Percentiles rank a stretch among this genome's conserved stretches.
phyloP scores from a whole-genome alignment of 53 echinoderm and acorn worm genomes.

The Patiria pectinifera region DNA sequence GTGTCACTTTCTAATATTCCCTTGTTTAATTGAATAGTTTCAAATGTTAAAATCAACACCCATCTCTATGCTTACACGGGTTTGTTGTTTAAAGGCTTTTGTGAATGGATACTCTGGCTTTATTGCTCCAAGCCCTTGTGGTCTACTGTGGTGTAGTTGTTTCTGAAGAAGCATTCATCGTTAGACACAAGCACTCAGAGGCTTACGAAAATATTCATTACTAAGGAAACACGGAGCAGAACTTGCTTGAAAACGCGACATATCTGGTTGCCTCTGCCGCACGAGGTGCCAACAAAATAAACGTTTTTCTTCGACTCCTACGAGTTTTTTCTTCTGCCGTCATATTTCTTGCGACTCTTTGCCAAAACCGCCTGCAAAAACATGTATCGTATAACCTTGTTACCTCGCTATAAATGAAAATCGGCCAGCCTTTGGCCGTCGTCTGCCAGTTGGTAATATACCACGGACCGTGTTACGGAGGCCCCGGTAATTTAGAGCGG shows the following conservation, averaged over 20 bases:
- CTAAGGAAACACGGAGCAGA: slow-evolving; percentile 34
- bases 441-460: slow-evolving; percentile 29
- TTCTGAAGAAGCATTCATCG: background rate
- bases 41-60: slow-evolving; percentile 48
- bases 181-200: slow-evolving; percentile 21
- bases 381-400: slow-evolving; percentile 45
- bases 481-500: slow-evolving; percentile 8
- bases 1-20: slow-evolving; percentile 33
- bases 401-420: background rate
- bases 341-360: background rate
- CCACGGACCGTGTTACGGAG: background rate
- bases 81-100: background rate
- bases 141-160: background rate
- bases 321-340: background rate
- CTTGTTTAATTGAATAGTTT: slow-evolving; percentile 38
- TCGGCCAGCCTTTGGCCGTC: background rate
- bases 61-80: background rate
- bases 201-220: slow-evolving; percentile 35
- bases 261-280: slow-evolving; percentile 36
- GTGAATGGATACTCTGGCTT: background rate
- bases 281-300: background rate
- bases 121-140: slow-evolving; percentile 12
- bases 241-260: slow-evolving; percentile 22
- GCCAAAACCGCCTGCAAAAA: slow-evolving; percentile 2
- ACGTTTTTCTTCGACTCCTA: slow-evolving; percentile 15